These are phyloP conservation scores for Leucoraja ocellata DNA, from an alignment of 2,797 vertebrate genomes.

Conservation along the genomic window DNA sequence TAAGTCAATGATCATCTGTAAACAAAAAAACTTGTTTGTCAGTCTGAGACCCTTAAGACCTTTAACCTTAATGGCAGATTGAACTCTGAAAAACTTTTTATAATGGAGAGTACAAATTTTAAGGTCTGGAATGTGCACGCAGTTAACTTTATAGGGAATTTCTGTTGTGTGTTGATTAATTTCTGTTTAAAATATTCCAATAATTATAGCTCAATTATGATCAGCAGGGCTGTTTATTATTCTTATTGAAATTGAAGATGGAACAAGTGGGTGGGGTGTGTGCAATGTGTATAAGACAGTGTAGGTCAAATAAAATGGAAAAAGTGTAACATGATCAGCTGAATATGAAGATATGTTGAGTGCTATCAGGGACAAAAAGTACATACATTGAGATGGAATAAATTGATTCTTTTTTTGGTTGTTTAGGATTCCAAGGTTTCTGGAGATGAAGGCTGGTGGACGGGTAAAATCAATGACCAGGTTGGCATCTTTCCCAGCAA, in stretches of 20 bases:
- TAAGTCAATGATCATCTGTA: neutral
- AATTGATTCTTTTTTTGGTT: neutral
- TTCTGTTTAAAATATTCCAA: neutral
- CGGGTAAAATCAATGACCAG: conserved; percentile 81
- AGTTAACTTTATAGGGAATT: neutral
- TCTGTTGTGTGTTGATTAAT: neutral
- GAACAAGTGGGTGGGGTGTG: neutral
- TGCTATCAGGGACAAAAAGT: neutral
- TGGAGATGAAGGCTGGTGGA: conserved; percentile 95
- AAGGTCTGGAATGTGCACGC: neutral
- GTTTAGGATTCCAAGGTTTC: conserved; percentile 77
- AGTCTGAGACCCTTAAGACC: neutral
- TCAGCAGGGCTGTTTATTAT: neutral
- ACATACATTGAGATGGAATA: neutral
- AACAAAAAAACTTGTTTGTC: neutral
- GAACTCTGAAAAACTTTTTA: neutral
- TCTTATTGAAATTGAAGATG: neutral
- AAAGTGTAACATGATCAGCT: neutral
- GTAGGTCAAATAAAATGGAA: neutral
- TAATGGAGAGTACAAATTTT: neutral
- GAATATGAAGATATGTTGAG: neutral
- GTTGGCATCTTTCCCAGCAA: conserved; percentile 86
- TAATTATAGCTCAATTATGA: neutral
- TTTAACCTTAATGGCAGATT: neutral
- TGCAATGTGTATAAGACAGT: neutral